phyloP scores from a whole-genome alignment of 2,888 invertebrate genomes.

The Leptinotarsa tumamoca region DNA sequence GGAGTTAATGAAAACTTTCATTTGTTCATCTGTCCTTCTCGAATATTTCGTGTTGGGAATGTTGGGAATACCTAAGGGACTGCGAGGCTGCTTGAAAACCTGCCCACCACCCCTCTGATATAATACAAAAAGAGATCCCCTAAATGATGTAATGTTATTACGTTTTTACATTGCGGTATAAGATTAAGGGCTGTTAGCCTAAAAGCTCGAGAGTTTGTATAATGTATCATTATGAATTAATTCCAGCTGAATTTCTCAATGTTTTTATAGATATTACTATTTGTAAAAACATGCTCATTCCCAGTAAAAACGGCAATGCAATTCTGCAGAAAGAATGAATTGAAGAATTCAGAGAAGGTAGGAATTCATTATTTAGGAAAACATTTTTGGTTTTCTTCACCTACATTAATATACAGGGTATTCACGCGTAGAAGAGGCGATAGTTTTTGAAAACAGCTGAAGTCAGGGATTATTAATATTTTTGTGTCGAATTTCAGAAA shows the following conservation, averaged over 20 bases:
- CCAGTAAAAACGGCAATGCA: no score
- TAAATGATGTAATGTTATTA: conserved; percentile 10
- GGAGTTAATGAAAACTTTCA: neutral
- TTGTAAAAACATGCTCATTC: no score
- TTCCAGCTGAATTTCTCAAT: neutral
- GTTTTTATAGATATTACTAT: no score
- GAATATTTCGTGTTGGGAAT: conserved; percentile 1
- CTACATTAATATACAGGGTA: no score
- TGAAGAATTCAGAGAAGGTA: no score
- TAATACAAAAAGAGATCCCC: conserved; percentile 7
- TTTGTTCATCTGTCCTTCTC: neutral
- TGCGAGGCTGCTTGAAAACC: neutral
- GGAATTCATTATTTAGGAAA: no score
- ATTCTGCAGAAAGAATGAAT: no score
- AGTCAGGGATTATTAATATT: no score
- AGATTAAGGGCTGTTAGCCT: conserved; percentile 14
- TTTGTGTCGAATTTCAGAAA: no score
- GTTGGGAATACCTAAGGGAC: neutral
- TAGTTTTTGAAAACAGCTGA: no score
- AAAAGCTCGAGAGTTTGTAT: conserved; percentile 4
- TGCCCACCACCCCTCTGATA: neutral
- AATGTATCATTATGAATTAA: neutral
- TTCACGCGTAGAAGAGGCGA: no score
- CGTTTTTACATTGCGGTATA: conserved; percentile 2
- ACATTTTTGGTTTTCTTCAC: no score